Base-by-base conservation (phyloP, 2,113 vertebrate genomes). In the Sakesphorus luctuosus region DNA sequence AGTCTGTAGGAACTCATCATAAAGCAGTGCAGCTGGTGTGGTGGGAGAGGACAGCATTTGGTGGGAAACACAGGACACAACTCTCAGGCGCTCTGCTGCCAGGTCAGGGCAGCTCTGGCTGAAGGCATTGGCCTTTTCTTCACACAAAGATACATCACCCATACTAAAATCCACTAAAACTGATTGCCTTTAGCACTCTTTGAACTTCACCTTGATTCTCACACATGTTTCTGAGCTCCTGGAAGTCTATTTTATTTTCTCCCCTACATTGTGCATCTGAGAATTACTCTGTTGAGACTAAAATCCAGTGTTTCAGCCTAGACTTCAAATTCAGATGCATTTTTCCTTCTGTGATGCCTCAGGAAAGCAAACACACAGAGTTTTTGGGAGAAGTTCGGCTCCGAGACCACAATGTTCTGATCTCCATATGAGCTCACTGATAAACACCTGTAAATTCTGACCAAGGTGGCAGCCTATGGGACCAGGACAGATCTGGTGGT, bases 341-440 rank as follows among this genome's bases (percentile, higher is more conserved):
- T 65, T 68, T 78, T 40, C 26, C 33, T 7, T 28, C 38, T 75
- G 21, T 29, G 24, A 66, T 31, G 21, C 21, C 35, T 84, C 33
- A 73, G 47, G 31, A 89, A 78, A 67, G 13, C 28, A 72, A 96
- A 86, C 5, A 55, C 13, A n/a, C 24, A 44, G 62, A 46, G 6
- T 21, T 62, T 82, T 7, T 53, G 31, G 7, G 47, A 62, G 50
- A 79, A 75, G 49, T 67, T 90, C 62, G 63, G 9, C 53, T 87
- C 83, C 0, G 0, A 49, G 53, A 59, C 26, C 38, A 29, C 3
- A 2, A 38, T 25, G 35, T 49, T 35, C 55, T 74, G 17, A 59
- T 14, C 15, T 74, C 35, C 2, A 3, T 18, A 20, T 0, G 2
- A 78, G 31, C 33, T 53, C 11, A 0, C 12, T 40, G 50, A n/a